These are phyloP conservation scores for Phthorimaea operculella DNA, from an alignment of 1,140 invertebrate genomes.

Conservation along the genomic window DNA sequence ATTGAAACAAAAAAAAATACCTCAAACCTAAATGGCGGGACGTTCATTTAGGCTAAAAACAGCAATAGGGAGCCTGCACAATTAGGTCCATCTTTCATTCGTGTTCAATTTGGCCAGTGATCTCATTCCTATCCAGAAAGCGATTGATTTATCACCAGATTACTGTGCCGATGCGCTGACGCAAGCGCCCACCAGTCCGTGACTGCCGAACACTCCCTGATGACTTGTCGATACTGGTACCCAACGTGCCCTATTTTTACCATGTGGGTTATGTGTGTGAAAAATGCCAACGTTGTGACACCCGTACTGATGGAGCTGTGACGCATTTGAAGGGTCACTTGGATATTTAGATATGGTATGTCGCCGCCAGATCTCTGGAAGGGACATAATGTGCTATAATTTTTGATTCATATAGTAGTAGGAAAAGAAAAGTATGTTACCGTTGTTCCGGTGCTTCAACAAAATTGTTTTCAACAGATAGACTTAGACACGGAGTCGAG, in stretches of 20 bases:
- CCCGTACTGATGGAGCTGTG: neutral
- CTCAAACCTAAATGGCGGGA: no score
- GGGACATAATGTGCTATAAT: no score
- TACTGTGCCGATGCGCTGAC: slow-evolving; percentile 44
- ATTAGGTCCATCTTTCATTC: slow-evolving; percentile 47
- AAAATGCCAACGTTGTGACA: slow-evolving; percentile 26
- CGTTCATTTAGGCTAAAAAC: neutral
- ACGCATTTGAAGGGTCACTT: neutral
- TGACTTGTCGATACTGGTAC: slow-evolving; percentile 28
- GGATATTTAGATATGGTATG: neutral
- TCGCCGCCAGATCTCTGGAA: neutral
- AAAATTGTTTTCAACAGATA: neutral
- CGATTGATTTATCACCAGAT: slow-evolving; percentile 57
- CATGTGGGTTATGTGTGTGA: slow-evolving; percentile 30
- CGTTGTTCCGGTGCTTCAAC: neutral
- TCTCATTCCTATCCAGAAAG: slow-evolving; percentile 58
- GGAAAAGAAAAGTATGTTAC: no score
- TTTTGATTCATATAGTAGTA: no score
- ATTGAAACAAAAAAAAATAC: no score
- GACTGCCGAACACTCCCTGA: slow-evolving; percentile 56
- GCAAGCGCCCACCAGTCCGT: slow-evolving; percentile 47
- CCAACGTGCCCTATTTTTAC: slow-evolving; percentile 44
- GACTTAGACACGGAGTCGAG: neutral
- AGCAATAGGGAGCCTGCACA: slow-evolving; percentile 11
- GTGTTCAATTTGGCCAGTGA: slow-evolving; percentile 37